Evolutionary conservation across 1,140 invertebrate genomes (phyloP), one percentile per base, ranked within the genome.

Genomic region (Scaptomyza graminum): DNA sequence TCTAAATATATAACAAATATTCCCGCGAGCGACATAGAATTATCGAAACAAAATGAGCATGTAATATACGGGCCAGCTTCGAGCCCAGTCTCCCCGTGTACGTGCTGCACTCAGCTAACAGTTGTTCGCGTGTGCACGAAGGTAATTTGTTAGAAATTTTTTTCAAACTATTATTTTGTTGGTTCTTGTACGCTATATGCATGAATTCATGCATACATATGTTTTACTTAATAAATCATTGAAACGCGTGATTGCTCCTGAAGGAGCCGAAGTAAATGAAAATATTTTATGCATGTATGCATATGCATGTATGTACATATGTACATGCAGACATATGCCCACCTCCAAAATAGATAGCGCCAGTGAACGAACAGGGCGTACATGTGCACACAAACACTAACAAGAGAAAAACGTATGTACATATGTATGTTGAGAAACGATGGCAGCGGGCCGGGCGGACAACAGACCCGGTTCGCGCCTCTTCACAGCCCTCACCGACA

Each of bases 91-190:
- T 87, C 82, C 78, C 79, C 72, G 82, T 88, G 83, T 72, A 71
- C 83, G 83, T 82, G 82, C 82, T 87, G 82, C 82, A 85, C 78
- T 82, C 82, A 66, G 78, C 78, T 75, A 78, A 78, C 82, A 66
- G 82, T 71, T 81, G 70, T 66, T 81, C 79, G 78, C 70, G 79
- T 66, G 63, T 76, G 73, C 75, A 82, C 83, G 75, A 79, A 87
- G 83, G 82, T 87, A 88, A 82, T 37, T 43, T 16, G 5, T 55
- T 54, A 43, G 39, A 47, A 52, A 44, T 71, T 75, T 43, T 18
- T 52, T 57, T 65, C 13, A 37, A 9, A 47, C 60, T 52, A 37
- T 75, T 12, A 13, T 66, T 54, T 39, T 54, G 44, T 8, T 25
- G 28, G 31, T 8, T 15, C 3, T 12, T 54, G 8, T 12, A 37